phyloP scores from a whole-genome alignment of 2,113 vertebrate genomes.

The Cranoglanis bouderius region DNA sequence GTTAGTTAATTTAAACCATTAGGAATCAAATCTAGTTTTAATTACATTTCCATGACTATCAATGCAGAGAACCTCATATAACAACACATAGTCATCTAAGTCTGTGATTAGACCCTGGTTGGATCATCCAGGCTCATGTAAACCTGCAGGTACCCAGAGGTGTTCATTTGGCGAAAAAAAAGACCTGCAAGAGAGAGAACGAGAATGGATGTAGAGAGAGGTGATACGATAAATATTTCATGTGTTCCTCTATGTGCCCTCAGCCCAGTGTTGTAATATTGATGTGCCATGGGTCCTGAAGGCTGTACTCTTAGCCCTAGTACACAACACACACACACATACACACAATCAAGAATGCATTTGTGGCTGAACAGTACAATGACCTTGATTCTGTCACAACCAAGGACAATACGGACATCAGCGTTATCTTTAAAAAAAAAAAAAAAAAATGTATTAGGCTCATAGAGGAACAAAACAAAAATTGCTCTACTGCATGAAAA shows the following conservation, averaged over 20 bases:
- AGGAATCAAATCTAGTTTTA: not conserved
- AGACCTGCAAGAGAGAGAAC: conserved; percentile 11
- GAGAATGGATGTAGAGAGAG: conserved; percentile 39
- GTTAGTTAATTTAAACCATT: not conserved
- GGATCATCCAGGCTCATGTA: not conserved
- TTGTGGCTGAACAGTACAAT: not conserved
- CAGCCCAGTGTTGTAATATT: conserved; percentile 64
- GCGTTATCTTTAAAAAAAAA: not conserved
- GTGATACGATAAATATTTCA: conserved; percentile 68
- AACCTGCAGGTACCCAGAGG: not conserved
- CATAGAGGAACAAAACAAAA: not conserved
- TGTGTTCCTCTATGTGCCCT: conserved; percentile 56
- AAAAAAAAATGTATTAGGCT: not conserved
- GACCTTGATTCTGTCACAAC: not conserved
- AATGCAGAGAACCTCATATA: not conserved
- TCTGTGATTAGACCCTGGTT: not conserved
- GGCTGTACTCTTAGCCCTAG: conserved; percentile 40
- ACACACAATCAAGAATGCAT: not conserved
- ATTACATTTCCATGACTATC: not conserved
- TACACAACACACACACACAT: conserved; percentile 46
- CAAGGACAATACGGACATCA: conserved; percentile 5
- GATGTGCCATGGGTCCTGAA: conserved; percentile 59
- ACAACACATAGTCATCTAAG: not conserved
- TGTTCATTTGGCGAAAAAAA: not conserved
- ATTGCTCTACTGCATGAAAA: not conserved